These are phyloP conservation scores for Neria commutata DNA, from an alignment of 2,888 invertebrate species.

Conservation along the genomic window DNA sequence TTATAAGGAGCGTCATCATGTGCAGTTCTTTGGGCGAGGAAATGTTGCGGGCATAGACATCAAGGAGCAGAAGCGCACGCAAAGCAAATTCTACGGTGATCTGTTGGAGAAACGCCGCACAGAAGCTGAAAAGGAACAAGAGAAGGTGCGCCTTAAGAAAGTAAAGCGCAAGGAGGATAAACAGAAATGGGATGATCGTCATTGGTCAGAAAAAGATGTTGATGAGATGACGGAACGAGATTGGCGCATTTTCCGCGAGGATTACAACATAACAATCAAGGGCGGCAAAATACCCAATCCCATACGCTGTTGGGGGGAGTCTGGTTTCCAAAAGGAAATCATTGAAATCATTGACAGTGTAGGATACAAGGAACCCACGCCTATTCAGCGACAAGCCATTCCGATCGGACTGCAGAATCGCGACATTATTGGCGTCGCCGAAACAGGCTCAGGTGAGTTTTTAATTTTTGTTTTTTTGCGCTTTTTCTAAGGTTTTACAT, in stretches of 20 bases:
- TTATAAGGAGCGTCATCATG: slow-evolving; percentile 96
- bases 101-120: slow-evolving; percentile 93
- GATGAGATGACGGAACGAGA: slow-evolving; percentile 98
- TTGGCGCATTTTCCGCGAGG: slow-evolving; percentile 99
- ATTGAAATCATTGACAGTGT: slow-evolving; percentile 92
- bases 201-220: slow-evolving; percentile 95
- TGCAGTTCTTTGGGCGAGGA: slow-evolving; percentile 97
- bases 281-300: slow-evolving; percentile 97
- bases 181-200: slow-evolving; percentile 98
- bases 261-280: slow-evolving; percentile 98
- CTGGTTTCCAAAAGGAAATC: slow-evolving; percentile 85
- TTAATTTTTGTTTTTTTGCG: too few relatives aligned
- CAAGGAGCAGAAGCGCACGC: slow-evolving; percentile 92
- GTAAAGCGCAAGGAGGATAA: slow-evolving; percentile 95
- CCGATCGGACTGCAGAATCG: slow-evolving; percentile 95
- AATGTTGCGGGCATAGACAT: slow-evolving; percentile 97
- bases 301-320: slow-evolving; percentile 93
- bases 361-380: slow-evolving; percentile 97
- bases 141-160: slow-evolving; percentile 89
- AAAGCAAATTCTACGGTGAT: slow-evolving; percentile 96
- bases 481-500: too few relatives aligned
- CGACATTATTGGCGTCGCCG: slow-evolving; percentile 98
- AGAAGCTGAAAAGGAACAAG: slow-evolving; percentile 95
- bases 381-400: slow-evolving; percentile 98
- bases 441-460: slow-evolving; percentile 98